phyloP scores from a whole-genome alignment of 2,113 vertebrate genomes.

The Cryptomyrus ogoouensis region DNA sequence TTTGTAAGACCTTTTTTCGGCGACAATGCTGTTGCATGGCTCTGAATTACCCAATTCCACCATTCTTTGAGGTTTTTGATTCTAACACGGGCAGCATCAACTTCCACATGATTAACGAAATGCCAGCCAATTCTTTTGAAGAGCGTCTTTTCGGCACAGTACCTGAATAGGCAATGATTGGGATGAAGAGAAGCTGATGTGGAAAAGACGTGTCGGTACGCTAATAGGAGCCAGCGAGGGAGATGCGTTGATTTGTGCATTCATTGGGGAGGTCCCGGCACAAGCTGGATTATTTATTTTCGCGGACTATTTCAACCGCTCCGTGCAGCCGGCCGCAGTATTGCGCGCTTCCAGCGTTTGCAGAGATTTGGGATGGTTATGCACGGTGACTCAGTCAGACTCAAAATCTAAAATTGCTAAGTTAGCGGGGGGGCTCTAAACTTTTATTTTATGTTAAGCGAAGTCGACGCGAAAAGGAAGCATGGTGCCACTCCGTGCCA shows the following conservation, averaged over 20 bases:
- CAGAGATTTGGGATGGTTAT: background rate
- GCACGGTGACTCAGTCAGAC: background rate
- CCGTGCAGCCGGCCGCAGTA: background rate
- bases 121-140: conserved; percentile 13
- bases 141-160: background rate
- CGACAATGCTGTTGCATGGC: background rate
- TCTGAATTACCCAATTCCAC: conserved; percentile 6
- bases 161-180: conserved; percentile 37
- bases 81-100: background rate
- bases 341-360: background rate
- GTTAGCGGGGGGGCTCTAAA: background rate
- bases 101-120: conserved; percentile 27
- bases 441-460: background rate
- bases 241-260: conserved; percentile 32
- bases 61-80: background rate
- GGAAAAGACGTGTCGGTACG: conserved; percentile 25
- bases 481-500: background rate
- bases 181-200: conserved; percentile 25
- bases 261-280: conserved; percentile 5
- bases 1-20: background rate
- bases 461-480: background rate
- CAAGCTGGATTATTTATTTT: background rate
- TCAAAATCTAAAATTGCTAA: background rate
- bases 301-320: background rate
- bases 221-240: conserved; percentile 22